Base-by-base conservation (phyloP, 2,113 vertebrate genomes). In the Formicarius rufipectus region DNA sequence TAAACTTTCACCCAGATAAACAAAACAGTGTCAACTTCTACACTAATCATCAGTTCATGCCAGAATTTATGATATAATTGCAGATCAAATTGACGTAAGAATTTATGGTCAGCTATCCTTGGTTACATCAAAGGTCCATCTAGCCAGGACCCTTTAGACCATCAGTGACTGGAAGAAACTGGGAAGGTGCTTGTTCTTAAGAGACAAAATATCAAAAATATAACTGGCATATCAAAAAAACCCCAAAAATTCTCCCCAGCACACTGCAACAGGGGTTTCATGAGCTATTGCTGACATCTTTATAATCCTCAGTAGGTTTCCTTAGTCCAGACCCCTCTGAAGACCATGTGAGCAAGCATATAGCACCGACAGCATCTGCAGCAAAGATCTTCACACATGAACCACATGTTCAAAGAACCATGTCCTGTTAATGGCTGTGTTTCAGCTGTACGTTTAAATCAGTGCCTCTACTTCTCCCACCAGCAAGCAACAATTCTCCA, bases 401-500 rank as follows among this genome's bases (percentile, higher is more conserved):
- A 64, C 7, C 25, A 52, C 8, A 14, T 30, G 14, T 59, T 52
- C 23, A 21, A 85, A 83, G 49, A 85, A 56, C 15, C 22, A n/a
- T 2, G 0, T 58, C 22, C 12, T 78, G 75, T 56, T 23, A 73
- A 59, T 79, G 31, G 10, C 28, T 66, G 44, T 88, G 11, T 69
- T 78, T 84, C 40, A 62, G 53, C 19, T 66, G 7, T 17, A 53
- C 24, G 3, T 78, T 53, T 77, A 53, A 59, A 80, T 60, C 63
- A 45, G 44, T 60, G 25, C 3, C 33, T 8, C 30, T 50, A 56
- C 40, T 77, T 87, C 33, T 91, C 47, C 11, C 30, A 50, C 4
- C n/a, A 81, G 45, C 0, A 1, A 74, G 28, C 6, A 78, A 44
- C 24, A 60, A 30, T 45, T 55, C 74, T 50, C 28, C 1, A 1